These are phyloP conservation scores for Typhlichthys subterraneus DNA, from an alignment of 2,797 vertebrate genomes.

Conservation along the genomic window DNA sequence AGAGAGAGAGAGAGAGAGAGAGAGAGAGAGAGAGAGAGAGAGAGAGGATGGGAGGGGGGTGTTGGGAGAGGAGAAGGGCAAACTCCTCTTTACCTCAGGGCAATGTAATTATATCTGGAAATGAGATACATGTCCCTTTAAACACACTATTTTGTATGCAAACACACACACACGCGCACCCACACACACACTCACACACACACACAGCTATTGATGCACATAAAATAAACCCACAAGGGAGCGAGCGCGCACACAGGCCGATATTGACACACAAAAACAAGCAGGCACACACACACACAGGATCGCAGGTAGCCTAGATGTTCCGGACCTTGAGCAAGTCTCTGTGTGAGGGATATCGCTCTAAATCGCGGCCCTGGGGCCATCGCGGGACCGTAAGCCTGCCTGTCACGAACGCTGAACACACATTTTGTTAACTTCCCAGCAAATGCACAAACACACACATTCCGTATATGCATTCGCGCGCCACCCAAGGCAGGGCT, in stretches of 20 bases:
- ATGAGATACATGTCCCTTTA: conserved; percentile 72
- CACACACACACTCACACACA: conserved; percentile 18
- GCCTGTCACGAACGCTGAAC: conserved; percentile 50
- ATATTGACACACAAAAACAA: conserved; percentile 4
- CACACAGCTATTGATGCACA: conserved; percentile 18
- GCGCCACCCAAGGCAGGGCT: conserved; percentile 44
- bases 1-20: conserved; percentile 23
- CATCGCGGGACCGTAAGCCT: conserved; percentile 50
- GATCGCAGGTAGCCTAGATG: conserved; percentile 54
- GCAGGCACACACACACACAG: conserved; percentile 26
- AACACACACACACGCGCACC: conserved; percentile 5
- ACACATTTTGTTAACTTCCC: conserved; percentile 71
- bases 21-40: conserved; percentile 33
- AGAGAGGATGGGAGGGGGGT: conserved; percentile 23
- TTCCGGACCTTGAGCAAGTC: conserved; percentile 59
- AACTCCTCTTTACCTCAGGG: conserved; percentile 49
- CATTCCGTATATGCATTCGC: conserved; percentile 22
- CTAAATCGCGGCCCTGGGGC: conserved; percentile 68
- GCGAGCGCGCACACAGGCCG: not conserved
- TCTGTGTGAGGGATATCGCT: conserved; percentile 69
- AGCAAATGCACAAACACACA: conserved; percentile 29
- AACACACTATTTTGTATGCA: conserved; percentile 33
- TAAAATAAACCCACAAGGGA: conserved; percentile 3
- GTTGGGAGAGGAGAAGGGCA: conserved; percentile 30
- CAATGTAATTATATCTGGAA: conserved; percentile 70